Evolutionary conservation across 2,888 invertebrate species (phyloP).

Genomic region (Leptopilina syphax): DNA sequence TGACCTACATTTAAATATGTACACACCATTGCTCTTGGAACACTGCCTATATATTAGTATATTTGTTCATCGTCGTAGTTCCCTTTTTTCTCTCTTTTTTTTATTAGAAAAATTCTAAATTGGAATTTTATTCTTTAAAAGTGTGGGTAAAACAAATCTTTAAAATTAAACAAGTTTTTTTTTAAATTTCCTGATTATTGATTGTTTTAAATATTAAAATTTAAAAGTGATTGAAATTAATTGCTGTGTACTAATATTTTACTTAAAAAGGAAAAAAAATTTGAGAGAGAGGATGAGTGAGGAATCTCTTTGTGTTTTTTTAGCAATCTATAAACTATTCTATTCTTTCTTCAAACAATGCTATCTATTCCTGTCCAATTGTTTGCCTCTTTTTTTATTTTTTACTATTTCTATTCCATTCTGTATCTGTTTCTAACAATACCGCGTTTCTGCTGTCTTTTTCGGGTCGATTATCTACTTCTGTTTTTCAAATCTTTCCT

Average conservation of each 20-base stretch:
- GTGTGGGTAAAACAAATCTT: too few species aligned
- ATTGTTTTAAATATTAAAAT: too few species aligned
- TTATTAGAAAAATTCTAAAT: not conserved
- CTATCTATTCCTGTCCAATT: conserved; percentile 37
- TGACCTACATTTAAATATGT: conserved; percentile 15
- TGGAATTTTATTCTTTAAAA: not conserved
- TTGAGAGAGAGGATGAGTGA: too few species aligned
- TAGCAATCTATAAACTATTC: conserved; percentile 22
- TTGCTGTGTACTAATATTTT: not conserved
- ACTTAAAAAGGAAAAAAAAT: not conserved
- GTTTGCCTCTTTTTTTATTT: conserved; percentile 28
- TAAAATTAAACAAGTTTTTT: too few species aligned
- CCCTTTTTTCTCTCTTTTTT: not conserved
- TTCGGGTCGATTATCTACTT: conserved; percentile 11
- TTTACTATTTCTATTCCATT: conserved; percentile 25
- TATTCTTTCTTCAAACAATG: conserved; percentile 20
- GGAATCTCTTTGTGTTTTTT: not conserved
- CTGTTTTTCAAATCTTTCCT: conserved; percentile 23
- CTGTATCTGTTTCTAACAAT: conserved; percentile 30
- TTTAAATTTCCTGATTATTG: too few species aligned
- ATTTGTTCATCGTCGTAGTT: not conserved
- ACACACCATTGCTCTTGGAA: not conserved
- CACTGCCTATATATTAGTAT: not conserved
- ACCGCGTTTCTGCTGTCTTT: conserved; percentile 19
- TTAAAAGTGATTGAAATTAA: not conserved